A percentile compares a stretch with the other conserved stretches of the same genome.
These are phyloP conservation scores for Tachina grossa DNA, from an alignment of 2,888 invertebrate species.

Conservation along the genomic window DNA sequence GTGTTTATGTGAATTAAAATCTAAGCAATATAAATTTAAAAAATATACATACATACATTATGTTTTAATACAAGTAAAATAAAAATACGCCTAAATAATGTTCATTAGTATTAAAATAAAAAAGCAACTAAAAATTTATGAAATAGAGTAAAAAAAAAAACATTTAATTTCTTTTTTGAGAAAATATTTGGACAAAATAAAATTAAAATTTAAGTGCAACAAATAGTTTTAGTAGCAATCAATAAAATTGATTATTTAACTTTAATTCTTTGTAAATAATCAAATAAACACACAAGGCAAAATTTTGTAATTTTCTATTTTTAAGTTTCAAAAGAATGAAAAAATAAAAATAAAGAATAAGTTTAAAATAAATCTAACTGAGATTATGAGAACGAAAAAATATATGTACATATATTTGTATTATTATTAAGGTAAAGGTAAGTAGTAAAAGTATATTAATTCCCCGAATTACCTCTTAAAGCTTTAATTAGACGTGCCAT, in stretches of 20 bases:
- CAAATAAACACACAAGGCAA: neutral
- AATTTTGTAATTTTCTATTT: constrained; percentile 46
- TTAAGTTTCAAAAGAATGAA: constrained; percentile 38
- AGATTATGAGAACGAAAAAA: neutral
- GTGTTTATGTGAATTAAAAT: constrained; percentile 51
- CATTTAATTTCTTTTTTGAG: constrained; percentile 17
- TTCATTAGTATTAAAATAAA: constrained; percentile 66
- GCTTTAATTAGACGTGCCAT: no score
- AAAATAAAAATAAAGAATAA: constrained; percentile 32
- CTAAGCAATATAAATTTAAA: constrained; percentile 12
- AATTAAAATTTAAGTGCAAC: constrained; percentile 61
- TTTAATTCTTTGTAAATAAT: constrained; percentile 56
- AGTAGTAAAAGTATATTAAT: neutral
- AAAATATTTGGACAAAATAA: constrained; percentile 47
- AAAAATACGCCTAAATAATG: constrained; percentile 61
- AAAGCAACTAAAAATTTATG: constrained; percentile 20
- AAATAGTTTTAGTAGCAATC: constrained; percentile 56
- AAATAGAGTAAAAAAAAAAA: constrained; percentile 5
- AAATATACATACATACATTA: neutral
- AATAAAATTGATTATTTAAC: constrained; percentile 66
- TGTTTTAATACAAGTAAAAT: constrained; percentile 5
- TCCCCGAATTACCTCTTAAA: no score
- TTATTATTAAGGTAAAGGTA: neutral
- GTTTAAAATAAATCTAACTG: constrained; percentile 25
- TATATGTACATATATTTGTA: neutral